phyloP scores from a whole-genome alignment of 2,113 vertebrate species.

The Xenopus borealis region DNA sequence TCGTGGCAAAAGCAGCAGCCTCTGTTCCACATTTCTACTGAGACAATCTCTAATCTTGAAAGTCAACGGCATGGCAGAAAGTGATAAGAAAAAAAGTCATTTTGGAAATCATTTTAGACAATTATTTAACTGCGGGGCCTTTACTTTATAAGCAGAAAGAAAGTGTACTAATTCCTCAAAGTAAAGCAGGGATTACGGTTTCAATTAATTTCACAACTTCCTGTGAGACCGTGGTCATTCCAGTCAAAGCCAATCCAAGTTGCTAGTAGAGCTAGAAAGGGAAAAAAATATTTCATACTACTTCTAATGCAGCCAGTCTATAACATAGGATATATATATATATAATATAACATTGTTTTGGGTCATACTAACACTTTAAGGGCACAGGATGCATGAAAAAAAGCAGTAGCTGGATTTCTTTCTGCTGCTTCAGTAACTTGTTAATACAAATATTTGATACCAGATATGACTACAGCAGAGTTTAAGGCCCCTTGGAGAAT shows the following conservation, averaged over 20 bases:
- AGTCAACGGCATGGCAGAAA: conserved; percentile 41
- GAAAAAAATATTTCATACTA: no score
- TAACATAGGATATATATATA: no score
- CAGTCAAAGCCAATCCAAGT: conserved; percentile 5
- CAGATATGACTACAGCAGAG: no score
- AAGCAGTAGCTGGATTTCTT: no score
- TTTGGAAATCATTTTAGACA: conserved; percentile 40
- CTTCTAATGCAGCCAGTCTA: no score
- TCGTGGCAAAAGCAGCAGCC: conserved; percentile 26
- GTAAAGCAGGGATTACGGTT: conserved; percentile 21
- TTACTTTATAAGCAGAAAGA: conserved; percentile 15
- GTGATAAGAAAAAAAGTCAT: conserved; percentile 45
- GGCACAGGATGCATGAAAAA: no score
- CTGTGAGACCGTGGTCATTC: conserved; percentile 11
- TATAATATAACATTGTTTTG: no score
- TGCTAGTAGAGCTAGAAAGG: no score
- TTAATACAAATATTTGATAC: no score
- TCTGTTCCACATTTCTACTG: conserved; percentile 29
- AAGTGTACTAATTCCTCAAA: conserved; percentile 27
- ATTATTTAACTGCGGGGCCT: conserved; percentile 34
- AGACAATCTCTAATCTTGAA: conserved; percentile 42
- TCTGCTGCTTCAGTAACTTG: no score
- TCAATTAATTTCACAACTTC: conserved; percentile 35
- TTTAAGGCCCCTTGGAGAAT: no score
- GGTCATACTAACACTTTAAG: no score